Base-by-base conservation (phyloP, 1,140 invertebrate species). In the Spodoptera litura region DNA sequence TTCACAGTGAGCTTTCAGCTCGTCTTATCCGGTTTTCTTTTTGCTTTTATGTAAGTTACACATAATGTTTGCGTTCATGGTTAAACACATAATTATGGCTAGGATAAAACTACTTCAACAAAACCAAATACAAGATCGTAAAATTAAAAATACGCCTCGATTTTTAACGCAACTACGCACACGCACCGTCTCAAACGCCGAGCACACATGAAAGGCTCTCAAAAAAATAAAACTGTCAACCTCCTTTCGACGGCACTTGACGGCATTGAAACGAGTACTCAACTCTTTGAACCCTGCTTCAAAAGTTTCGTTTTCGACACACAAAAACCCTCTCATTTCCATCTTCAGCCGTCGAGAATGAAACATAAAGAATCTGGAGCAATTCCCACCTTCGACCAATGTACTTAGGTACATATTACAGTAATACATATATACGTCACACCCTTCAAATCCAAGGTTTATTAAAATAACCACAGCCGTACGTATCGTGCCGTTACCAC, bases 381-480 rank as follows among this genome's bases (percentile, higher is more conserved):
- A 68, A 77, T 77, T 77, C 51, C n/a, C 62, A 56, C 61, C 62
- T 62, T 61, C 11, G 4, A 5, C 8, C 9, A 12, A 53, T 15
- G 64, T 25, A 31, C 31, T 12, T 51, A 64, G 4, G 55, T 59
- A 51, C 9, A 72, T 31, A 49, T 12, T 31, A 62, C 3, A n/a
- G 11, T 70, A 52, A 44, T 6, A 44, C 1, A 44, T 9, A 44
- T 44, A 44, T 44, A 44, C 38, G 38, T 6, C 20, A 35, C 61
- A 38, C 53, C 51, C 62, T 11, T 58, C 51, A 76, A 80, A 76
- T 75, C 70, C 76, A 44, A 78, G 79, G 72, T 85, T 86, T 85
- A 88, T 88, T 85, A 86, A 85, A 86, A 84, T 73, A 82, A 86
- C 78, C 80, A 61, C 82, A 84, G n/a, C 62, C 27, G 20, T 49